Base-by-base conservation (phyloP, 2,888 invertebrate genomes). In the Fissipunctia ypsillon region DNA sequence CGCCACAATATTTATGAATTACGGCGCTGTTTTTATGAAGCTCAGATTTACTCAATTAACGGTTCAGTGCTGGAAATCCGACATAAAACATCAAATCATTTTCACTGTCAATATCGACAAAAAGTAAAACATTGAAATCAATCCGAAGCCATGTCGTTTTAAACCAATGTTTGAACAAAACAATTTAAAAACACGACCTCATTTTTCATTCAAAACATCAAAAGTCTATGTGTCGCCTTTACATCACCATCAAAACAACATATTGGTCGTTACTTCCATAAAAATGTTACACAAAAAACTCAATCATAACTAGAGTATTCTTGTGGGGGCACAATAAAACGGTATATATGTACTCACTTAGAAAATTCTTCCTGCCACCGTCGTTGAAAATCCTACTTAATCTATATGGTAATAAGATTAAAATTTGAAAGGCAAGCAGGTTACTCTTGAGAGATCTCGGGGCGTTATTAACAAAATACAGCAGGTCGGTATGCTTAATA, bases 381-480 rank as follows among this genome's bases (percentile, higher is more conserved):
- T 41, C 74, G 61, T 79, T 82, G 81, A 38, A 86, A 76, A 79
- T 61, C 69, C 76, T 79, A 83, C 88, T 81, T 81, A 84, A 79
- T 82, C 74, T 77, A 78, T 79, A 76, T 80, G 79, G 71, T 70
- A 84, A 86, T 84, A 90, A 85, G 86, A 84, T 81, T 73, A 73
- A 84, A 78, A 81, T 87, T 85, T 70, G 80, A 65, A 50, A 81
- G 69, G 73, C 77, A 79, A 73, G 68, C 72, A 56, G 59, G 66
- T 70, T 77, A 70, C 78, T 81, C 70, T 81, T 81, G 73, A 84
- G 71, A 82, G 82, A 83, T 80, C 83, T 83, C 72, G 80, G 65
- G 67, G 84, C 83, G 85, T 89, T 91, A 90, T 90, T 91, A 91
- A 89, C 88, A 86, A 90, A 91, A 91, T 89, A 90, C 89, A 88